Evolutionary conservation across 1,140 invertebrate species (phyloP), one percentile per base, ranked within the genome.

Genomic region (Oscheius sp.): DNA sequence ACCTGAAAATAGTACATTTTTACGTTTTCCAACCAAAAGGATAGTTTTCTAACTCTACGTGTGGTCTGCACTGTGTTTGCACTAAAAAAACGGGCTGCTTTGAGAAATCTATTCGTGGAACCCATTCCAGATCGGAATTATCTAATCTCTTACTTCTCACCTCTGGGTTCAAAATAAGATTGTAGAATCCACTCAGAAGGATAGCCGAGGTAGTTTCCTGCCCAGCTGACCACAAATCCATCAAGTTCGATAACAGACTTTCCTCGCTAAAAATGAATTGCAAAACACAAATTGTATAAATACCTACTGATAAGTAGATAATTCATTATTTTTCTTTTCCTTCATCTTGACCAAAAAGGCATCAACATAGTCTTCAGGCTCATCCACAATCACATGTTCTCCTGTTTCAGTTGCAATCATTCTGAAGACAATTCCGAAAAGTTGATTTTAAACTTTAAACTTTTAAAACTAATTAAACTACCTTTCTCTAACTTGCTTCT

Each of bases 361-460:
- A 68, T 88, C 87, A 31, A 88, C 87, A 68, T 88, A 85, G 76
- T 88, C 87, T 55, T 85, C 79, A 15, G 79, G 77, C 4, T 84
- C n/a, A 71, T 13, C 45, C 62, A 29, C 64, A n/a, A 20, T 58
- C n/a, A 29, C 29, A 13, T 67, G 49, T 55, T 45, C 35, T 10
- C 34, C 38, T 46, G 38, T 42, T 42, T 42, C 38, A 10, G 7
- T 42, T n/a, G 7, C 7, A 42, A 42, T n/a, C 38, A n/a, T 42
- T 42, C 38, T 42, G n/a, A 42, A 42, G 38, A 42, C 38, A 42
- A 42, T 10, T 36, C 18, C 1, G n/a, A n/a, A n/a, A n/a, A n/a
- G n/a, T n/a, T n/a, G n/a, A n/a, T n/a, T n/a, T n/a, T 20, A 1
- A 61, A 4, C 31, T 23, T 58, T 7, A 68, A 2, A 29, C 28